Conservation (phyloP, 1,140 invertebrate species). For the Drosophila lini region DNA sequence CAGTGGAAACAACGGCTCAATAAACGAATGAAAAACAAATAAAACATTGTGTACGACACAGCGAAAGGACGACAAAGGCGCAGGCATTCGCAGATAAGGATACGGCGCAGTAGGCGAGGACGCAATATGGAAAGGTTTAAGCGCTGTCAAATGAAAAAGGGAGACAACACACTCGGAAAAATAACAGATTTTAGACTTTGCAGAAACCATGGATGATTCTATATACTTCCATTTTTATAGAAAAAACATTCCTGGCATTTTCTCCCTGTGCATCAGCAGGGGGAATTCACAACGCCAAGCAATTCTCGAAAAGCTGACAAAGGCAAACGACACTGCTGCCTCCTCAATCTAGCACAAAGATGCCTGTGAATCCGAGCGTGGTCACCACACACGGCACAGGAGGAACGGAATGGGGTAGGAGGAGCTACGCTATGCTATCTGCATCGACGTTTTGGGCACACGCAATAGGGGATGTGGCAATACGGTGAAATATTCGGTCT, state of each 20-base stretch:
- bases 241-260: neutral
- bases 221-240: neutral
- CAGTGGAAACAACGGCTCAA: constrained; percentile 52
- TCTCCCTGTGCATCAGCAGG: constrained; percentile 14
- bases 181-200: neutral
- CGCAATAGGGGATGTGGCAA: constrained; percentile 25
- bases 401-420: neutral
- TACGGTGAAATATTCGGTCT: constrained; percentile 12
- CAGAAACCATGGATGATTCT: neutral
- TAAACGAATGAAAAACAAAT: constrained; percentile 81
- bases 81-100: neutral
- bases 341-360: constrained; percentile 25
- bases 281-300: constrained; percentile 18
- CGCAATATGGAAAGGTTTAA: constrained; percentile 45
- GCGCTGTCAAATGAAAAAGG: constrained; percentile 45
- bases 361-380: constrained; percentile 26
- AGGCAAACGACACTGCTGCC: constrained; percentile 26
- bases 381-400: constrained; percentile 4
- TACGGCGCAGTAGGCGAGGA: constrained; percentile 9
- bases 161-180: constrained; percentile 24
- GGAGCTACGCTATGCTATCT: constrained; percentile 21
- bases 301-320: constrained; percentile 44
- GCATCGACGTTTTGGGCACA: constrained; percentile 38
- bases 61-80: constrained; percentile 36
- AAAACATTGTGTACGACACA: constrained; percentile 63